Conservation (phyloP, 2,888 invertebrate species). For the Pheosia tremula region DNA sequence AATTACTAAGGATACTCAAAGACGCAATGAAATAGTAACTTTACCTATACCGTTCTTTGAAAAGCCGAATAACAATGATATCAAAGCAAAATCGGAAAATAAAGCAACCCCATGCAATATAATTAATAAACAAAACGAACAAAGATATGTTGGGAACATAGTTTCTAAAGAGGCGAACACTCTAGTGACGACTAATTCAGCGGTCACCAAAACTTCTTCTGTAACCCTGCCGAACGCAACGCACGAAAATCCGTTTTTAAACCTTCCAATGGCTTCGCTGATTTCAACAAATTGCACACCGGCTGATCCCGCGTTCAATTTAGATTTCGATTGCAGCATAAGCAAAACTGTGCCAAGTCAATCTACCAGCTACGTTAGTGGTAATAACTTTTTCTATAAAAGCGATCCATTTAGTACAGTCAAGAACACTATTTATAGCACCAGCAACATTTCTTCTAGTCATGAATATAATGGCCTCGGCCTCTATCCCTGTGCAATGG, state of each 20-base stretch:
- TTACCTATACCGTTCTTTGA: constrained; percentile 54
- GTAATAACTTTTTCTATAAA: constrained; percentile 74
- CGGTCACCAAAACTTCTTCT: constrained; percentile 45
- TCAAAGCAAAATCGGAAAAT: constrained; percentile 44
- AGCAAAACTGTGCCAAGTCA: constrained; percentile 63
- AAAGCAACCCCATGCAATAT: constrained; percentile 34
- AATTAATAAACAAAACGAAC: constrained; percentile 51
- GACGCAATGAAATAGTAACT: constrained; percentile 49
- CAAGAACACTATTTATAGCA: constrained; percentile 76
- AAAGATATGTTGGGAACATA: constrained; percentile 54
- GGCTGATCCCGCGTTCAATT: constrained; percentile 62
- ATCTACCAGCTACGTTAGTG: constrained; percentile 55
- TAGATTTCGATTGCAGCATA: constrained; percentile 75
- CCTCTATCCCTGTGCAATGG: constrained; percentile 79
- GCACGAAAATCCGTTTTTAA: constrained; percentile 74
- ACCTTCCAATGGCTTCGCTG: constrained; percentile 67
- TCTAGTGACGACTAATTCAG: constrained; percentile 16
- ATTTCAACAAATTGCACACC: constrained; percentile 63
- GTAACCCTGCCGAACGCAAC: constrained; percentile 46
- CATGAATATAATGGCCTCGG: constrained; percentile 77
- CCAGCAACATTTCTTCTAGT: constrained; percentile 72
- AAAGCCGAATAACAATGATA: constrained; percentile 47
- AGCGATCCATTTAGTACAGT: constrained; percentile 70
- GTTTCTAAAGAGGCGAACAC: constrained; percentile 47
- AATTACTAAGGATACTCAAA: constrained; percentile 50